Percentiles rank a stretch among this genome's conserved stretches.
Conservation (phyloP, 2,888 invertebrate genomes). For the Cheilosia pagana region DNA sequence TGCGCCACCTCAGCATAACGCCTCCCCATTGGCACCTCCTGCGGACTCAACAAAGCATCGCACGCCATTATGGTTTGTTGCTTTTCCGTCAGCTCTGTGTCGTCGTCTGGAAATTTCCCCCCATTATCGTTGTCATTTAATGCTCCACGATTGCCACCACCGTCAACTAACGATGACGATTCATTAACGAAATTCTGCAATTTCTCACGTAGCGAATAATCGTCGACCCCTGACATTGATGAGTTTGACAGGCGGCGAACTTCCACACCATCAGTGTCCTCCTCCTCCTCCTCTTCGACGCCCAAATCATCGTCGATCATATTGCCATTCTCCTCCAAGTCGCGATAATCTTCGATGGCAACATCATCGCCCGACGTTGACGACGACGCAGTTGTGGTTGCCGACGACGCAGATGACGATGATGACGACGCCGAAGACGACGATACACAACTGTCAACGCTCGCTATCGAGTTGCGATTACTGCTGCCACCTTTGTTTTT, state of each 20-base stretch:
- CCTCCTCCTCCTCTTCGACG: constrained; percentile 74
- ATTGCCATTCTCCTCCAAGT: constrained; percentile 82
- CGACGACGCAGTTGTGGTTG: constrained; percentile 74
- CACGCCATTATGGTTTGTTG: constrained; percentile 75
- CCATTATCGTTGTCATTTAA: constrained; percentile 61
- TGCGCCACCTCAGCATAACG: constrained; percentile 83
- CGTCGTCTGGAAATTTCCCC: constrained; percentile 75
- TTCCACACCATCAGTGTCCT: constrained; percentile 74
- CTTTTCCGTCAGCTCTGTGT: constrained; percentile 51
- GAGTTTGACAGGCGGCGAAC: constrained; percentile 79
- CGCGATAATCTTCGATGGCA: constrained; percentile 80
- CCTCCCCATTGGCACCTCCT: constrained; percentile 83
- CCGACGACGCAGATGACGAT: constrained; percentile 79
- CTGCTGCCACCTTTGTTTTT: constrained; percentile 68
- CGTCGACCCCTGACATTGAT: constrained; percentile 81
- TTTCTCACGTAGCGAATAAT: constrained; percentile 82
- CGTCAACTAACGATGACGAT: constrained; percentile 70
- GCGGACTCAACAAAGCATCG: constrained; percentile 82
- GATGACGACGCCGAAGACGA: constrained; percentile 78
- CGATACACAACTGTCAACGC: constrained; percentile 82
- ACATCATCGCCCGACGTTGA: constrained; percentile 78
- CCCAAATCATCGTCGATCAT: constrained; percentile 77
- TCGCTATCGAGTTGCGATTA: constrained; percentile 82
- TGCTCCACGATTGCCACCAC: constrained; percentile 62
- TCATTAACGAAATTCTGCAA: constrained; percentile 82